phyloP scores from a whole-genome alignment of 30 jellyfish, hydroid and myxozoan species.

The Rhopilema esculentum region DNA sequence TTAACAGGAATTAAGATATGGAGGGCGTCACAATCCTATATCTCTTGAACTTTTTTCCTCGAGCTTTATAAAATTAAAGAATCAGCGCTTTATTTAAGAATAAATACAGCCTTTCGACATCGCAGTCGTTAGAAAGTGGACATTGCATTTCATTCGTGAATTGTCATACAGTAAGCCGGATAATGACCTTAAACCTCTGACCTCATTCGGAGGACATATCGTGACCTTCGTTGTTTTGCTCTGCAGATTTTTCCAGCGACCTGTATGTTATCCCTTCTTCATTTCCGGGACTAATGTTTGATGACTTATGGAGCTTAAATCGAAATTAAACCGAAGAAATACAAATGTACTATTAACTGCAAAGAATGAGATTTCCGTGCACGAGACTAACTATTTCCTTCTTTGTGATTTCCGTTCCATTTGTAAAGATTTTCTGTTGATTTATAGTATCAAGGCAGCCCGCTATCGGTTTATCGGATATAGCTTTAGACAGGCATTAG shows the following conservation, averaged over 20 bases:
- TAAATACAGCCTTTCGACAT: neutral
- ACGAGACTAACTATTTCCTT: constrained; percentile 24
- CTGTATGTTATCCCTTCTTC: neutral
- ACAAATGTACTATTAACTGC: constrained; percentile 4
- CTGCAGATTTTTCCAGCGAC: neutral
- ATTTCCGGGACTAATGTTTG: constrained; percentile 31
- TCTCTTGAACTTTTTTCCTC: no score
- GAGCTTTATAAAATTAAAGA: no score
- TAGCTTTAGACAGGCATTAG: neutral
- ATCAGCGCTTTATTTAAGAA: no score
- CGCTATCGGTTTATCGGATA: neutral
- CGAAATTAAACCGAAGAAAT: constrained; percentile 9
- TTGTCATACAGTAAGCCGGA: neutral
- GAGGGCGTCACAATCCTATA: no score
- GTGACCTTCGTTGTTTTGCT: neutral
- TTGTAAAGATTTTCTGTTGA: neutral
- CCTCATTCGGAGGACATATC: no score
- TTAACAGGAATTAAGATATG: no score
- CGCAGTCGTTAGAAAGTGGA: neutral
- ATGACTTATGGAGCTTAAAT: constrained; percentile 34
- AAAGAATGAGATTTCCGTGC: constrained; percentile 15
- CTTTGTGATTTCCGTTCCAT: constrained; percentile 23
- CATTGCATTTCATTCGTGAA: neutral
- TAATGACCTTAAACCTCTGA: neutral
- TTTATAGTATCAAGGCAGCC: neutral